phyloP scores from a whole-genome alignment of 1,140 invertebrate genomes.

The Danaus melanippus region DNA sequence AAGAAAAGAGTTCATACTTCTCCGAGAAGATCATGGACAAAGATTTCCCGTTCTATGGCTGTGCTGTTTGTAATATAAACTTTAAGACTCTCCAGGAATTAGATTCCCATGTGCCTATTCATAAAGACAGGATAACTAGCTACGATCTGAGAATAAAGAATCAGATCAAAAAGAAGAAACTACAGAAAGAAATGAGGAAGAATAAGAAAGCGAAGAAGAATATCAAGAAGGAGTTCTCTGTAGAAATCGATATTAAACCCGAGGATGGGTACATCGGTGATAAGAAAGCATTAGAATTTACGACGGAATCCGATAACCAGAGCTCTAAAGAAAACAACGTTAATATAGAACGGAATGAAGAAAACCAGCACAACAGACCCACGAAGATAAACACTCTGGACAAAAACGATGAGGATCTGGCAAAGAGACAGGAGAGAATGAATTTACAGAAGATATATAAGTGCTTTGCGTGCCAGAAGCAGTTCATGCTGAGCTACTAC shows the following conservation, averaged over 20 bases:
- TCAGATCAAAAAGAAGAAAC: constrained; percentile 43
- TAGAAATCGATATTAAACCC: constrained; percentile 50
- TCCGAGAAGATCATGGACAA: constrained; percentile 52
- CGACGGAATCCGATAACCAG: constrained; percentile 17
- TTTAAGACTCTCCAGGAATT: constrained; percentile 37
- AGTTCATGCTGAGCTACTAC: constrained; percentile 60
- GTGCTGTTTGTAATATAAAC: constrained; percentile 53
- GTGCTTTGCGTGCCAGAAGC: constrained; percentile 58
- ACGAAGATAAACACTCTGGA: neutral
- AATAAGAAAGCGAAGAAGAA: constrained; percentile 37
- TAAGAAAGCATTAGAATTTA: constrained; percentile 39
- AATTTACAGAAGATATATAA: constrained; percentile 62
- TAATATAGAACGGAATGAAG: constrained; percentile 2
- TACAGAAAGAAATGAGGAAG: constrained; percentile 52
- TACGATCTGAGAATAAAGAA: constrained; percentile 52
- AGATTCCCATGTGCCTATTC: constrained; percentile 46
- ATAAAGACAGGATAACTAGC: constrained; percentile 52
- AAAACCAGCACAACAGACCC: constrained; percentile 5
- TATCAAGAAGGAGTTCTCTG: constrained; percentile 35
- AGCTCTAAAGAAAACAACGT: constrained; percentile 20
- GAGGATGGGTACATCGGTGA: constrained; percentile 59
- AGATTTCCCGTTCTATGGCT: constrained; percentile 53
- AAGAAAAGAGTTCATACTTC: constrained; percentile 40
- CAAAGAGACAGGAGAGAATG: constrained; percentile 21
- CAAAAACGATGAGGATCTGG: neutral